phyloP scores from a whole-genome alignment of 2,888 invertebrate genomes.

The Merodon equestris region DNA sequence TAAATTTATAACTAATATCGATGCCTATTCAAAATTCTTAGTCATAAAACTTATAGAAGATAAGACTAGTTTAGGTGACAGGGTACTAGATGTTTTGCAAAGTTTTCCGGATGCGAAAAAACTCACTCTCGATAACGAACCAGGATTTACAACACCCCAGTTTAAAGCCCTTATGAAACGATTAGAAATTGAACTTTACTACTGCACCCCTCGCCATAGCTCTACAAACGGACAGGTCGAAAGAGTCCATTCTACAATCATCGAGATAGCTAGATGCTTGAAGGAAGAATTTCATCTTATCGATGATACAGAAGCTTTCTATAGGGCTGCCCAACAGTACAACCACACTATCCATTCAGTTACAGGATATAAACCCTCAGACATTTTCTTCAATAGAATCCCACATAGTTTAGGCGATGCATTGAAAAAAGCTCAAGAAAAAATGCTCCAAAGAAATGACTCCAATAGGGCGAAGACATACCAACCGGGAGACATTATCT shows the following conservation, averaged over 20 bases:
- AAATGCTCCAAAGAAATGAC: conserved; percentile 27
- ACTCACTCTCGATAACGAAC: conserved; percentile 26
- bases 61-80: conserved; percentile 10
- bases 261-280: conserved; percentile 23
- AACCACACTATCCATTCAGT: conserved; percentile 23
- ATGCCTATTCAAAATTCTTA: conserved; percentile 36
- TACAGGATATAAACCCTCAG: conserved; percentile 19
- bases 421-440: conserved; percentile 16
- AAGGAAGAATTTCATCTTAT: conserved; percentile 14
- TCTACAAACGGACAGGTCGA: conserved; percentile 42
- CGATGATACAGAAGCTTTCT: conserved; percentile 12
- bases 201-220: conserved; percentile 19
- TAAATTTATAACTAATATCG: conserved; percentile 19
- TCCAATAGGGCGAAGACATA: conserved; percentile 1
- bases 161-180: conserved; percentile 24
- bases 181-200: conserved; percentile 24
- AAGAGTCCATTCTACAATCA: conserved; percentile 22
- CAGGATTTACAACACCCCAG: conserved; percentile 18
- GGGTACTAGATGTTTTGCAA: conserved; percentile 39
- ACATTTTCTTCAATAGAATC: conserved; percentile 23
- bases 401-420: conserved; percentile 2
- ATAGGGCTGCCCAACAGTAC: conserved; percentile 12
- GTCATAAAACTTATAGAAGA: conserved; percentile 25
- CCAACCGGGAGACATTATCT: conserved; percentile 5
- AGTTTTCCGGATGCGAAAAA: conserved; percentile 24